Evolutionary conservation across 1,140 invertebrate species (phyloP).

Genomic region (Metopolophium dirhodum): DNA sequence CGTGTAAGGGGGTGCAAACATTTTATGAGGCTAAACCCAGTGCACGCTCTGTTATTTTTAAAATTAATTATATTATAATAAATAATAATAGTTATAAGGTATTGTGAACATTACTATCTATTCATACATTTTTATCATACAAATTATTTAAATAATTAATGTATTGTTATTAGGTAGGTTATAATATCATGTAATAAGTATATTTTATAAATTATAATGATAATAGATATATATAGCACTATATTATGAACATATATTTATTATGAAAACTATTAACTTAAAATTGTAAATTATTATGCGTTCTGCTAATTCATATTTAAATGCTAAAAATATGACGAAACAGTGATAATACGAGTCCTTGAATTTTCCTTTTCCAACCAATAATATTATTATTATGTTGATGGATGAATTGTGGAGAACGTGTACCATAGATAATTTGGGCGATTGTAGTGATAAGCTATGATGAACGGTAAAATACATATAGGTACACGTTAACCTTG

Average conservation of each 20-base stretch:
- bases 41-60: too few relatives aligned
- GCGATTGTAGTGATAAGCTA: slow-evolving; percentile 5
- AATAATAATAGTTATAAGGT: too few relatives aligned
- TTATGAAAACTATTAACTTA: background rate
- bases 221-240: too few relatives aligned
- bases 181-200: too few relatives aligned
- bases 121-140: too few relatives aligned
- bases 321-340: background rate
- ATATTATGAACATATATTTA: background rate
- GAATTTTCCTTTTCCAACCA: background rate
- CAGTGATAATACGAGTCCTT: slow-evolving; percentile 3
- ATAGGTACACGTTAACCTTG: background rate
- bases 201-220: too few relatives aligned
- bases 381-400: slow-evolving; percentile 11
- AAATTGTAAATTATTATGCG: background rate
- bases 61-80: too few relatives aligned
- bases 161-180: too few relatives aligned
- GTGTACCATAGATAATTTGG: background rate
- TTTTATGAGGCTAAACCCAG: too few relatives aligned
- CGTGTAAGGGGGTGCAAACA: too few relatives aligned
- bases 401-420: background rate
- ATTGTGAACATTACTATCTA: too few relatives aligned
- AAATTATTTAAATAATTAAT: background rate
- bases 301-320: background rate
- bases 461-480: slow-evolving; percentile 21